Conservation (phyloP, 2,888 invertebrate genomes). For the Euspilapteryx auroguttella region DNA sequence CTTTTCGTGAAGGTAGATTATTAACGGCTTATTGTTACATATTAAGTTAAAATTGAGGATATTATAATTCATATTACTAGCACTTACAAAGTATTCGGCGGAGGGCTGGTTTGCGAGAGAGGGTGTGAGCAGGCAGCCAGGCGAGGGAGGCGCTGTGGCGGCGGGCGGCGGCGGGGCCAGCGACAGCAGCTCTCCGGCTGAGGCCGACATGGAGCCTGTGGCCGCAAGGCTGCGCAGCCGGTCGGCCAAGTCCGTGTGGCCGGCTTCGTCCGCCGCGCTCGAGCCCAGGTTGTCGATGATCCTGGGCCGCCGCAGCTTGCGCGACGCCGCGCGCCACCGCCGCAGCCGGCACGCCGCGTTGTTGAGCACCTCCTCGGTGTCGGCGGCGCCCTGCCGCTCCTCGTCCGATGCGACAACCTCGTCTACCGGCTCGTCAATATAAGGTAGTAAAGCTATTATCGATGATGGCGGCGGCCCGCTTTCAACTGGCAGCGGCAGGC, state of each 20-base stretch:
- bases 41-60: too few species aligned
- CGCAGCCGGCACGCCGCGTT: conserved; percentile 50
- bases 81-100: conserved; percentile 45
- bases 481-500: background rate
- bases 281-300: conserved; percentile 50
- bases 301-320: conserved; percentile 46
- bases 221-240: conserved; percentile 44
- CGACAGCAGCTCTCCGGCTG: conserved; percentile 42
- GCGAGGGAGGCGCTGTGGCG: conserved; percentile 52
- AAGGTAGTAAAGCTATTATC: conserved; percentile 26
- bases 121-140: conserved; percentile 41
- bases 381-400: conserved; percentile 24
- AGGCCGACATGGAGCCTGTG: conserved; percentile 45
- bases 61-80: too few species aligned
- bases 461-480: conserved; percentile 21
- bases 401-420: conserved; percentile 28
- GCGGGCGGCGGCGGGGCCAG: conserved; percentile 47
- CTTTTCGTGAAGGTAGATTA: too few species aligned
- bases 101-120: conserved; percentile 45
- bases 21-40: too few species aligned
- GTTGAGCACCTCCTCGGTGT: conserved; percentile 37
- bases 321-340: conserved; percentile 50
- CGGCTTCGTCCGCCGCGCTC: conserved; percentile 18
- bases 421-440: conserved; percentile 35
- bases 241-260: conserved; percentile 47